phyloP scores from a whole-genome alignment of 2,797 vertebrate genomes.

The Gambusia yucatana region DNA sequence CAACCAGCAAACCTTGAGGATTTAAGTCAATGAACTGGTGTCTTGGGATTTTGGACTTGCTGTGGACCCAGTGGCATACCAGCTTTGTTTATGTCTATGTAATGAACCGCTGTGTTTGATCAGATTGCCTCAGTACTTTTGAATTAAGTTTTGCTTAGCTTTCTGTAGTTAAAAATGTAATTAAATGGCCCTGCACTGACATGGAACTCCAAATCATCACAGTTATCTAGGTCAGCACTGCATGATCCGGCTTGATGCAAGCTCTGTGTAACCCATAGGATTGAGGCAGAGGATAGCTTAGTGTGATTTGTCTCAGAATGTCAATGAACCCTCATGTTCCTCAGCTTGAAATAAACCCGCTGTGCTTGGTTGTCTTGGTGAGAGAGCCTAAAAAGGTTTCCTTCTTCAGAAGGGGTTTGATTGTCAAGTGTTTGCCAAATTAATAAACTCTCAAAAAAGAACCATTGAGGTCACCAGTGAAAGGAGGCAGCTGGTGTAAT shows the following conservation, averaged over 20 bases:
- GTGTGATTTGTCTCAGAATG: constrained; percentile 27
- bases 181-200: background rate
- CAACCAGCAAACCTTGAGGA: background rate
- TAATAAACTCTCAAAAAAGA: constrained; percentile 4
- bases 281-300: constrained; percentile 22
- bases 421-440: constrained; percentile 8
- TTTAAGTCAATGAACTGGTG: background rate
- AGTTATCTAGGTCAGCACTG: background rate
- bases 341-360: constrained; percentile 36
- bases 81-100: constrained; percentile 16
- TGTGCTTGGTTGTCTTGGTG: constrained; percentile 16
- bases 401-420: constrained; percentile 1
- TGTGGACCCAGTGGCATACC: background rate
- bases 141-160: background rate
- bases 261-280: constrained; percentile 7
- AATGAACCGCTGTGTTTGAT: constrained; percentile 15
- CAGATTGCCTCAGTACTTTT: constrained; percentile 14
- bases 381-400: constrained; percentile 15
- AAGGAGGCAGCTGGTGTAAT: background rate
- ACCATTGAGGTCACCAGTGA: background rate
- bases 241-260: constrained; percentile 8
- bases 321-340: constrained; percentile 18
- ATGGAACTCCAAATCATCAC: background rate
- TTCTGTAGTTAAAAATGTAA: constrained; percentile 5
- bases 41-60: background rate